Base-by-base conservation (phyloP, 2,888 invertebrate species). In the Eupithecia exiguata region DNA sequence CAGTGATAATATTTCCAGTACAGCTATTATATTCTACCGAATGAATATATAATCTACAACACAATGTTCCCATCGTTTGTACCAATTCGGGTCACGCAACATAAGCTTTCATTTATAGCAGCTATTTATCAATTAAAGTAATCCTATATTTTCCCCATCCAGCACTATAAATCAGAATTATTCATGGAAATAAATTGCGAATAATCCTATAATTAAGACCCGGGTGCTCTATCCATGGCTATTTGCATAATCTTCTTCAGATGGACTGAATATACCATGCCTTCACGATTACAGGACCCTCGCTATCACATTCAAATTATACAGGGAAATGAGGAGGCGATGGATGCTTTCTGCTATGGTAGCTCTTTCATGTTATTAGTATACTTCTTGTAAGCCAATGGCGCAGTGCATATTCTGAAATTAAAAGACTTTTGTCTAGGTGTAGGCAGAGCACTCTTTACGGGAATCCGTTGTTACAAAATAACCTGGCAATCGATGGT, bases 241-340 rank as follows among this genome's bases (percentile, higher is more conserved):
- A 84, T 85, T 85, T 84, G 75, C 86, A 85, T 86, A 87, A 85
- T 84, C 83, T 83, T 82, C 78, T 80, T 78, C 71, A 35, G 74
- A 79, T 70, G 16, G 49, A 71, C 43, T 43, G 46, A 43, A 35
- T 62, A 58, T 58, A 58, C 58, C 58, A 58, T 58, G 25, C 58
- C 58, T 58, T 58, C 58, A 58, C 14, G 58, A 58, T 25, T 58
- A 16, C 30, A 30, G 30, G 30, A 14, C 30, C 30, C 35, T 35
- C 16, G 62, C 62, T 18, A 35, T 35, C 35, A 21, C 62, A 62
- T 62, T 62, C 1, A 58, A 58, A 58, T 58, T 58, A 25, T 58
- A 58, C 12, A 62, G 62, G 62, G 62, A 62, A 62, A 62, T 62
- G 9, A 16, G 30, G 7, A 53, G 25, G 58, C 25, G 14, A 25